Evolutionary conservation across 92 coral and sea anemone genomes (phyloP).

Genomic region (Porites divaricata): DNA sequence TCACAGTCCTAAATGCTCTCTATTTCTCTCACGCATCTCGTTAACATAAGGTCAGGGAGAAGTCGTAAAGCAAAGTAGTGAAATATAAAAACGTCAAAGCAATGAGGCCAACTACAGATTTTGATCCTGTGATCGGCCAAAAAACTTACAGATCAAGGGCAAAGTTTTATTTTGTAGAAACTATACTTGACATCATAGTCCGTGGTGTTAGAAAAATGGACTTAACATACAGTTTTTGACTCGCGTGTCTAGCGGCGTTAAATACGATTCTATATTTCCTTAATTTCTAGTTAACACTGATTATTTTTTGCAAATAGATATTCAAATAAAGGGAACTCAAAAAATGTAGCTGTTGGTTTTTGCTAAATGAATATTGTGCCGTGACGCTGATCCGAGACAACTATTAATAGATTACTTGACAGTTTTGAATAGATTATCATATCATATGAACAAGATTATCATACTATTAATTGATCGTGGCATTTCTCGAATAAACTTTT

Average conservation of each 20-base stretch:
- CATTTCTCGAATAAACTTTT: not conserved
- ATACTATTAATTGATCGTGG: not conserved
- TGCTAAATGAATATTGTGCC: not conserved
- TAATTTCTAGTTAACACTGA: not conserved
- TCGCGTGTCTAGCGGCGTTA: not conserved
- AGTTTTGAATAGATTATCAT: slow-evolving; percentile 23
- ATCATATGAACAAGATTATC: slow-evolving; percentile 1
- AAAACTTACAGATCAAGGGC: too few species aligned
- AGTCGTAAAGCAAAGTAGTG: not conserved
- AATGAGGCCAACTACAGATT: too few species aligned
- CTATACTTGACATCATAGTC: too few species aligned
- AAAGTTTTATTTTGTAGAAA: too few species aligned
- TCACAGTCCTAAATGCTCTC: not conserved
- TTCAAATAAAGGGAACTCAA: not conserved
- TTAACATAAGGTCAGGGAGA: not conserved
- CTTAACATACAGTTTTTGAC: too few species aligned
- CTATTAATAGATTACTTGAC: not conserved
- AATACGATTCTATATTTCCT: not conserved
- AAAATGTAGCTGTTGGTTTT: not conserved
- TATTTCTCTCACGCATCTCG: not conserved
- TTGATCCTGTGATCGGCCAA: too few species aligned
- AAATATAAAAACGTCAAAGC: too few species aligned
- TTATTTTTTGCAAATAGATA: not conserved
- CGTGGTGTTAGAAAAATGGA: too few species aligned
- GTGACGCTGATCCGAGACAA: not conserved